Evolutionary conservation across 2,888 invertebrate genomes (phyloP).

Genomic region (Hemaris fuciformis): DNA sequence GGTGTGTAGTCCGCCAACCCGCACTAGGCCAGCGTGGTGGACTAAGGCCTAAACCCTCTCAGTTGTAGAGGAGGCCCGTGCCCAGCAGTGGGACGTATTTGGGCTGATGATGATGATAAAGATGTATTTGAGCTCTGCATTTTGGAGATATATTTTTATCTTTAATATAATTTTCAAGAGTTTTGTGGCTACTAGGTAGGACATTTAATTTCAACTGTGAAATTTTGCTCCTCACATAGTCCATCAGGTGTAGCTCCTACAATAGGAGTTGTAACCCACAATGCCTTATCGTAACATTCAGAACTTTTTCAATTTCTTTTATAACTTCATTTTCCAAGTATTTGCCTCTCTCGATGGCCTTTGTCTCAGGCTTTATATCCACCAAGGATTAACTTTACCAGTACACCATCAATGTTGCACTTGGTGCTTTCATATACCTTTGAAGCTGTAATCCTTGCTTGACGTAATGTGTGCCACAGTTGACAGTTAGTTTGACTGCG

Average conservation of each 20-base stretch:
- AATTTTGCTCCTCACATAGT: slow-evolving; percentile 12
- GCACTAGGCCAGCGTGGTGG: too few species aligned
- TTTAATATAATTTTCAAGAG: neutral
- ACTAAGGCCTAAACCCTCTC: too few species aligned
- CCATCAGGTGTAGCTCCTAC: slow-evolving; percentile 39
- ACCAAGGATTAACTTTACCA: too few species aligned
- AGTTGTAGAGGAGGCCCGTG: too few species aligned
- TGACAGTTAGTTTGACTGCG: too few species aligned
- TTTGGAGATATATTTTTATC: too few species aligned
- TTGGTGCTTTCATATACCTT: neutral
- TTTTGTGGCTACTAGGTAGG: neutral
- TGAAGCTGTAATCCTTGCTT: too few species aligned
- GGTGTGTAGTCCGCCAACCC: too few species aligned
- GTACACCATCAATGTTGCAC: slow-evolving; percentile 25
- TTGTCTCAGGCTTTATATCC: slow-evolving; percentile 10
- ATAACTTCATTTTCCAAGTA: slow-evolving; percentile 24
- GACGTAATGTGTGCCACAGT: too few species aligned
- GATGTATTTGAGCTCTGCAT: too few species aligned
- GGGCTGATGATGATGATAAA: too few species aligned
- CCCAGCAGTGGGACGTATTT: too few species aligned
- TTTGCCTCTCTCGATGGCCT: slow-evolving; percentile 25
- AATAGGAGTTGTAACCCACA: slow-evolving; percentile 32
- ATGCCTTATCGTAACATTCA: slow-evolving; percentile 26
- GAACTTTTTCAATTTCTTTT: slow-evolving; percentile 21
- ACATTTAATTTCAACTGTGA: neutral